Evolutionary conservation across 2,113 vertebrate genomes (phyloP), one percentile per base, ranked within the genome.

Genomic region (Murina feae): DNA sequence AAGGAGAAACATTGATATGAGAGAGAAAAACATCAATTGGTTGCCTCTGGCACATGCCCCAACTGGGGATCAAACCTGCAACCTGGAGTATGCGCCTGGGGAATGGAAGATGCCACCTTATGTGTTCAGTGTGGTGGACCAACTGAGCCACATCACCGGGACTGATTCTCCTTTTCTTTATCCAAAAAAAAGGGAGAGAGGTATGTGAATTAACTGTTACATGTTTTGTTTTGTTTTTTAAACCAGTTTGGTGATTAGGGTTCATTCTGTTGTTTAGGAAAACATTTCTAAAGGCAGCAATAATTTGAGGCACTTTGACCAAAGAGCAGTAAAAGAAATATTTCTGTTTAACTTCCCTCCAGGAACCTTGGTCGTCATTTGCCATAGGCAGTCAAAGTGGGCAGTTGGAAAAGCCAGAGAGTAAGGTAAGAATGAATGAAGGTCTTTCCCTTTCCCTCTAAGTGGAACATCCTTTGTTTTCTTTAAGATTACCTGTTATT

Each of bases 301-400:
- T 86, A 75, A 79, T 28, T 72, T 79, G 32, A 10, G 55, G 25
- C 16, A 66, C 53, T 94, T 85, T 51, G 32, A 49, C 35, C 6
- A 66, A 80, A 81, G 9, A 90, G 55, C 72, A 28, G 0, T 55
- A 60, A 90, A 92, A 78, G 32, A 44, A 74, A 11, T 69, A 6
- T 91, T 87, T 92, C 79, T 79, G 12, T 68, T 89, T 81, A 44
- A 76, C 53, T 95, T 91, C 7, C 1, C 86, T 88, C 39, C 66
- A 99, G 99, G 99, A 98, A 42, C 99, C 99, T 6, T 98, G 97
- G 98, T 98, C 98, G 23, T 99, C 99, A 32, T 99, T 99, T 98
- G 83, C 97, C 39, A 89, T 96, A 9, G 97, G 98, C 74, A 97
- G 96, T 63, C 98, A 87, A 95, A 96, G 83, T 35, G 95, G 83